Evolutionary conservation across 2,797 vertebrate genomes (phyloP).

Genomic region (Nothura maculosa): DNA sequence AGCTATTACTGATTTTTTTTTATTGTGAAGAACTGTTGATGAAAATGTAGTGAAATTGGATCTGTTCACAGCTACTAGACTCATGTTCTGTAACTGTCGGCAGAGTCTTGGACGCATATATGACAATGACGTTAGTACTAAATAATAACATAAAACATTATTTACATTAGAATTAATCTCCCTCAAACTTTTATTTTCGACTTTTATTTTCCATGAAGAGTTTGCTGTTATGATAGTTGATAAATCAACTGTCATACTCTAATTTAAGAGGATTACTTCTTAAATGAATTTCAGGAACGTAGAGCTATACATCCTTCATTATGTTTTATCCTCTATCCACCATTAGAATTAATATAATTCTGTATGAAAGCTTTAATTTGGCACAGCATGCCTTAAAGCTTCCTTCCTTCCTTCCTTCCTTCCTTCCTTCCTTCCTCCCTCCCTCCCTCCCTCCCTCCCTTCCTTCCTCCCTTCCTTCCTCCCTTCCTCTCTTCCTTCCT

Average conservation of each 20-base stretch:
- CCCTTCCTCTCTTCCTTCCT: neutral
- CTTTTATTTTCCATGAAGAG: neutral
- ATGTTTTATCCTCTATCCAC: rapidly evolving
- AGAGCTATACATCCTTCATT: neutral
- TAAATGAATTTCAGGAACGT: conserved; percentile 1
- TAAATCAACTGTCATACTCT: neutral
- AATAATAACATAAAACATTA: neutral
- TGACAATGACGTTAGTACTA: neutral
- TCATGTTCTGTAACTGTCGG: neutral
- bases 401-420: neutral
- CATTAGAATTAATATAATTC: conserved; percentile 12
- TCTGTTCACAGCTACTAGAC: neutral
- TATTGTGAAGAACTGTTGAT: neutral
- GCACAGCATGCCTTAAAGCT: neutral
- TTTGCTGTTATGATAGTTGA: neutral
- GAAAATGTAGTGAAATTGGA: neutral
- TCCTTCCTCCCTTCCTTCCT: neutral
- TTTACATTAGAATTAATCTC: neutral
- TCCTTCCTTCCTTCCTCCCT: neutral
- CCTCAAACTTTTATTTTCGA: neutral
- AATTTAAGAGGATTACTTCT: conserved; percentile 17
- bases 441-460: neutral
- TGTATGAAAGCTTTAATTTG: neutral
- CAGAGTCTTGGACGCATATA: rapidly evolving
- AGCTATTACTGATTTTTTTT: neutral